Percentiles rank a stretch among this genome's conserved stretches.
phyloP scores from a whole-genome alignment of 2,797 vertebrate species.

The Pogoniulus pusillus region DNA sequence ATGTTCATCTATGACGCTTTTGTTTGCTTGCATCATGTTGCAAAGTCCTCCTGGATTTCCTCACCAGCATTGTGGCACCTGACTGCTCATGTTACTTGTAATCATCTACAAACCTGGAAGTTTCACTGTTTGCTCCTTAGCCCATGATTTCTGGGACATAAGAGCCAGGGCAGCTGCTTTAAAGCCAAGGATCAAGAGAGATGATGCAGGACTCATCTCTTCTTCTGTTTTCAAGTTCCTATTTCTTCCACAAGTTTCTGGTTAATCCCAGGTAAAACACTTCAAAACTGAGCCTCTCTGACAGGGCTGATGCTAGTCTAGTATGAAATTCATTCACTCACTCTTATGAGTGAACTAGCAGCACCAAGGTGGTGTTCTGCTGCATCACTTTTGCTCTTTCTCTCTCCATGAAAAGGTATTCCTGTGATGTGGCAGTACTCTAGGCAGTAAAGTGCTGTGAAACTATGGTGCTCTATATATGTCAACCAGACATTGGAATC shows the following conservation, averaged over 20 bases:
- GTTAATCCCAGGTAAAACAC: background rate
- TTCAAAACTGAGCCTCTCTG: background rate
- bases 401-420: background rate
- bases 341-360: background rate
- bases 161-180: background rate
- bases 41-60: background rate
- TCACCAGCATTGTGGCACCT: background rate
- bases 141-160: background rate
- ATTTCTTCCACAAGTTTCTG: background rate
- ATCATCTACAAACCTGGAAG: background rate
- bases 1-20: background rate
- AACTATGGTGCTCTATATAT: background rate
- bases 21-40: fast-evolving
- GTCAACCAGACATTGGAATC: background rate
- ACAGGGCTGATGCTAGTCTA: background rate
- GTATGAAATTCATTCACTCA: background rate
- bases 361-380: background rate
- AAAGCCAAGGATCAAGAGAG: background rate
- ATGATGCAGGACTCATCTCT: background rate
- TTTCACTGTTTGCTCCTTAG: background rate
- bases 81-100: background rate
- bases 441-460: background rate
- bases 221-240: background rate
- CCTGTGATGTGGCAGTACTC: background rate
- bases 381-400: background rate